Conservation (phyloP, 1,140 invertebrate genomes). For the Drosophila orosa region DNA sequence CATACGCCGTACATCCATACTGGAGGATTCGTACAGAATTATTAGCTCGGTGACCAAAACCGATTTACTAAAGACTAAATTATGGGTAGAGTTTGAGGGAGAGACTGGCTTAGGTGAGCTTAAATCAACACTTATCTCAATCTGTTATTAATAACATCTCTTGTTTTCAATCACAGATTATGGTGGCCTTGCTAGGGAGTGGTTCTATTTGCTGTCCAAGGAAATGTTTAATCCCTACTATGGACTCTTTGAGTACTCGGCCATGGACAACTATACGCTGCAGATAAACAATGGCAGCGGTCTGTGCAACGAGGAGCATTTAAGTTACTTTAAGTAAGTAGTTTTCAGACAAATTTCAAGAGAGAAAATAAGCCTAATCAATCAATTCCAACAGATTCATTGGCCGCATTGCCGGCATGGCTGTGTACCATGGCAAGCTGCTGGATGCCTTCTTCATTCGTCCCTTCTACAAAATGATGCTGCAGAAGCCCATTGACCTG, state of each 20-base stretch:
- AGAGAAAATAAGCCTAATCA: neutral
- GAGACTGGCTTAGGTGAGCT: conserved; percentile 90
- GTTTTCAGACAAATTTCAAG: neutral
- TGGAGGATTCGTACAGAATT: conserved; percentile 98
- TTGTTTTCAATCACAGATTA: conserved; percentile 89
- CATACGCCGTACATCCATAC: conserved; percentile 93
- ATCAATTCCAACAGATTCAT: conserved; percentile 89
- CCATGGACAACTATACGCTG: conserved; percentile 99
- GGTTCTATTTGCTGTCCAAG: conserved; percentile 99
- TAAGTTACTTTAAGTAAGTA: conserved; percentile 96
- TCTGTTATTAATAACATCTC: neutral
- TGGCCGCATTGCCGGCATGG: conserved; percentile 98
- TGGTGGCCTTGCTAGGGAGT: conserved; percentile 97
- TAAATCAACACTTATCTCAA: neutral
- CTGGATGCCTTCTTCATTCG: conserved; percentile 98
- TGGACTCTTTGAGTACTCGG: conserved; percentile 99
- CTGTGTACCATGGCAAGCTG: conserved; percentile 98
- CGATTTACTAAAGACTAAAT: conserved; percentile 96
- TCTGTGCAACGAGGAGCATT: conserved; percentile 98
- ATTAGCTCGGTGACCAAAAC: conserved; percentile 93
- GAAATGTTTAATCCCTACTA: conserved; percentile 99
- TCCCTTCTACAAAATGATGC: conserved; percentile 99
- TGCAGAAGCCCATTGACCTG: conserved; percentile 96
- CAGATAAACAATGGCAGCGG: conserved; percentile 99
- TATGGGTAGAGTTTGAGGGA: conserved; percentile 99